phyloP scores from a whole-genome alignment of 2,797 vertebrate genomes.

The Carapus acus region DNA sequence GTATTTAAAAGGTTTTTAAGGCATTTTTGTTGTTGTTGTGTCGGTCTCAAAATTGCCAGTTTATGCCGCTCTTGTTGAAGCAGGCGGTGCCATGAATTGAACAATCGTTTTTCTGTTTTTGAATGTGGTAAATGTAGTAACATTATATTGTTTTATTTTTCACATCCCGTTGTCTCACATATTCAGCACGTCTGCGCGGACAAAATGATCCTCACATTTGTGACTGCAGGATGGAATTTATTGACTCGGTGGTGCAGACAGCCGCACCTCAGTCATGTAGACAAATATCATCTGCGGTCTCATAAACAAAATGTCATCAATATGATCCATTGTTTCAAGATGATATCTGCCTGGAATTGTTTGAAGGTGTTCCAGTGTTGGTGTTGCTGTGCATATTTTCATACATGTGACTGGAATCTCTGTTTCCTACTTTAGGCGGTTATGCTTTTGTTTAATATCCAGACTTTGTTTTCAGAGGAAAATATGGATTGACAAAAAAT shows the following conservation, averaged over 20 bases:
- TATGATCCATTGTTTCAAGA: conserved; percentile 69
- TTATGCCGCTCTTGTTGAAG: too few species aligned
- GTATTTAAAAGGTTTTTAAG: too few species aligned
- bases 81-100: too few species aligned
- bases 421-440: too few species aligned
- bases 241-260: conserved; percentile 62
- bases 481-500: too few species aligned
- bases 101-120: conserved; percentile 4
- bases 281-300: conserved; percentile 68
- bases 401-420: neutral
- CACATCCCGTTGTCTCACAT: conserved; percentile 4
- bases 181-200: conserved; percentile 18
- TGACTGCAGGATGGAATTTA: conserved; percentile 69
- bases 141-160: conserved; percentile 34
- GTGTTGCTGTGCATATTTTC: conserved; percentile 5
- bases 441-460: too few species aligned
- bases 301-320: conserved; percentile 71
- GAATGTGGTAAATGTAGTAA: conserved; percentile 17
- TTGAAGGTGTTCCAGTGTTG: conserved; percentile 29
- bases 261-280: conserved; percentile 66
- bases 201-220: conserved; percentile 44
- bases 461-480: too few species aligned
- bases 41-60: too few species aligned
- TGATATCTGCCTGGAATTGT: conserved; percentile 63
- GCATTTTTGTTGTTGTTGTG: too few species aligned